Evolutionary conservation across 2,113 vertebrate species (phyloP).

Genomic region (Triplophysa rosa): DNA sequence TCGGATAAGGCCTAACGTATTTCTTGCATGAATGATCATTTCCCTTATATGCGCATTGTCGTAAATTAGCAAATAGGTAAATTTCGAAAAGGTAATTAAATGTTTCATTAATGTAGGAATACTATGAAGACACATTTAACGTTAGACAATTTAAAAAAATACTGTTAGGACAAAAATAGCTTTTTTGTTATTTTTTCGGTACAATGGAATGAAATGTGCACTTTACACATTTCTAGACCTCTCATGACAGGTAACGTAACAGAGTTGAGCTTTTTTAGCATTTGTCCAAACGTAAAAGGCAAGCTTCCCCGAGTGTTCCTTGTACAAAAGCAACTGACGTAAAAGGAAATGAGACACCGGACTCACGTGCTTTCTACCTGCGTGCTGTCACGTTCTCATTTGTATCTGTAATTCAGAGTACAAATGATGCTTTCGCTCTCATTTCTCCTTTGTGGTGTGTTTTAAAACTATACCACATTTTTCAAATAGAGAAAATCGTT

Average conservation of each 20-base stretch:
- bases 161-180: no score
- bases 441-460: not conserved
- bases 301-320: not conserved
- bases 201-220: no score
- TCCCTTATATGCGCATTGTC: not conserved
- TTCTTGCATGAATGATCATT: not conserved
- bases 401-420: not conserved
- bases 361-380: slow-evolving; percentile 23
- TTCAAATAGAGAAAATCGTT: no score
- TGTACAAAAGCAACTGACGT: not conserved
- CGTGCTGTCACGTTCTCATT: slow-evolving; percentile 32
- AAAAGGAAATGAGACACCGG: slow-evolving; percentile 24
- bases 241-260: no score
- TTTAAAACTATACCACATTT: no score
- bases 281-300: not conserved
- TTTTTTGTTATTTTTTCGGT: no score
- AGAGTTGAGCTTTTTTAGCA: not conserved
- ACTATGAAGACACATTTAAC: not conserved
- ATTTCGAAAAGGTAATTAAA: not conserved
- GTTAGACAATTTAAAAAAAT: not conserved
- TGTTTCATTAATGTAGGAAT: not conserved
- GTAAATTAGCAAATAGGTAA: not conserved
- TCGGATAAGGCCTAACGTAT: not conserved
- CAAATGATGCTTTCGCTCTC: not conserved
- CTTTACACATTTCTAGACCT: no score